These are phyloP conservation scores for Bolinopsis microptera DNA, from an alignment of 37 sponge, comb jelly and placozoan species.

Conservation along the genomic window DNA sequence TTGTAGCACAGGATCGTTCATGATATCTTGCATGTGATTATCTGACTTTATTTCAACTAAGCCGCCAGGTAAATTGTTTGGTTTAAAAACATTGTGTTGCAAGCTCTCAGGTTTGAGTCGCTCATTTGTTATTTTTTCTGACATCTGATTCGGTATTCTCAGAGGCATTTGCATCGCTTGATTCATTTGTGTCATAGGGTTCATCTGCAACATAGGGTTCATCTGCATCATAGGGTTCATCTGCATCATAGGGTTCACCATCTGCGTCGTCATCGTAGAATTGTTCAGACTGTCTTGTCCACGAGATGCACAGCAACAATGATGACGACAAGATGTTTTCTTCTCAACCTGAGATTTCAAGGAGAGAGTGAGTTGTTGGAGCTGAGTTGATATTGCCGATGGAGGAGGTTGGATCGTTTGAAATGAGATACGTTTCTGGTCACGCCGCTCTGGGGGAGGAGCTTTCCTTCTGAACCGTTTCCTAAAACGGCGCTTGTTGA, in stretches of 20 bases:
- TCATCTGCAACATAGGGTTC: not conserved
- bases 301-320: not conserved
- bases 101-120: not conserved
- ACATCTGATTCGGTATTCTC: not conserved
- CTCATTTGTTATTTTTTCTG: not conserved
- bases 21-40: not conserved
- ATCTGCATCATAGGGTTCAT: conserved; percentile 5
- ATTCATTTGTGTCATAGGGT: not conserved
- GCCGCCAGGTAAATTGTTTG: not conserved
- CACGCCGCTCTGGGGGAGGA: not conserved
- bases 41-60: not conserved
- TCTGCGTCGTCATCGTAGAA: not conserved
- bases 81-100: not conserved
- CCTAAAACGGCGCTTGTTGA: not conserved
- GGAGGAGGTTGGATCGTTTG: not conserved
- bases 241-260: not conserved
- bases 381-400: not conserved
- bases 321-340: not conserved
- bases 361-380: not conserved
- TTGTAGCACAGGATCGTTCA: not conserved
- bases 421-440: not conserved
- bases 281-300: not conserved
- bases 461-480: not conserved
- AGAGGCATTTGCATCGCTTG: not conserved
- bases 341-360: not conserved